A percentile compares a stretch with the other conserved stretches of the same genome.
phyloP scores from a whole-genome alignment of 2,888 invertebrate species.

The Sinhomidia bicolor region DNA sequence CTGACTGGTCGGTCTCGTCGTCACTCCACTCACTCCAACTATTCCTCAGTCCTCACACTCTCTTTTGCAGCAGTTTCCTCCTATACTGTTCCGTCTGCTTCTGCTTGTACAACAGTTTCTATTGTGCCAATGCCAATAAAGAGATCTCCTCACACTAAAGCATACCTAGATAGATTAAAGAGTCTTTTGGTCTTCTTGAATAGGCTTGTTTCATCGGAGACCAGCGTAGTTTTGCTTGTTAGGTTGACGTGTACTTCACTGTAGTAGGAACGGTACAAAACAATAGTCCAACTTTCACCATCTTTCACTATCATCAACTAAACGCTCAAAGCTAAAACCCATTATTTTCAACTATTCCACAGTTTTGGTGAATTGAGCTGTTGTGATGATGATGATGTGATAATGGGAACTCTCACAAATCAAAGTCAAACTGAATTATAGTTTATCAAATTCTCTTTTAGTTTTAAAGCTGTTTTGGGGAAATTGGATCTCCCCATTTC shows the following conservation, averaged over 20 bases:
- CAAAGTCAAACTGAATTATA: conserved; percentile 19
- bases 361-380: not conserved
- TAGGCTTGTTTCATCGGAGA: too few species aligned
- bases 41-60: not conserved
- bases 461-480: not conserved
- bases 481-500: conserved; percentile 1
- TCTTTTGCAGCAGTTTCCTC: not conserved
- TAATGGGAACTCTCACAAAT: conserved; percentile 23
- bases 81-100: too few species aligned
- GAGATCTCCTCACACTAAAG: too few species aligned
- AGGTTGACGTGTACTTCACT: too few species aligned
- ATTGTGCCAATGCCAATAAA: too few species aligned
- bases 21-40: not conserved
- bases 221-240: too few species aligned
- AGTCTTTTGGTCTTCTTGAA: too few species aligned
- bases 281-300: too few species aligned
- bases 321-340: not conserved
- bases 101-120: too few species aligned
- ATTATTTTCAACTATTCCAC: too few species aligned
- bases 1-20: not conserved
- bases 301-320: not conserved
- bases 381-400: not conserved
- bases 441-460: not conserved
- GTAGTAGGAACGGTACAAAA: too few species aligned
- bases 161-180: too few species aligned